Percentiles rank a stretch among this genome's conserved stretches.
Conservation (phyloP, 2,797 vertebrate species). For the Sebastes paucispinis region DNA sequence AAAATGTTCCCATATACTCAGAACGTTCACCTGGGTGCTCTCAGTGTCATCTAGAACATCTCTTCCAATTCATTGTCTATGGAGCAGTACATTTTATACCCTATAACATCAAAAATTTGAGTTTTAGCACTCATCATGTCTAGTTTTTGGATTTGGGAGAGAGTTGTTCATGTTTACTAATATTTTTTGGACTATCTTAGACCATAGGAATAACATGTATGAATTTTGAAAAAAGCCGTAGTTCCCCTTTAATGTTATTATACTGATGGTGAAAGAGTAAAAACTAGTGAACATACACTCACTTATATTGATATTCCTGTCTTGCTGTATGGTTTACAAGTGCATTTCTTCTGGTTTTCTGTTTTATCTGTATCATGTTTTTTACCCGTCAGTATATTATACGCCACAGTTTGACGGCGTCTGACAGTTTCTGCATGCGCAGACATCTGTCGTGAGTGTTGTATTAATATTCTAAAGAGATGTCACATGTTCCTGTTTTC, state of each 20-base stretch:
- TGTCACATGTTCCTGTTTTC: constrained; percentile 80
- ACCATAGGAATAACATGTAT: too few species aligned
- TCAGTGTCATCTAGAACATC: too few species aligned
- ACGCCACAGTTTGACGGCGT: neutral
- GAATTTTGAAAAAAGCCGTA: too few species aligned
- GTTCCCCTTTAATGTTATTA: neutral
- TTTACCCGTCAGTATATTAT: neutral
- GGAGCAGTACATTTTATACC: too few species aligned
- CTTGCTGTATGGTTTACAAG: neutral
- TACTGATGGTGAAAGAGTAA: neutral
- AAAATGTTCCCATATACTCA: too few species aligned
- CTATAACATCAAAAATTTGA: too few species aligned
- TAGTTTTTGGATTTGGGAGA: too few species aligned
- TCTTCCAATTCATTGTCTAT: too few species aligned
- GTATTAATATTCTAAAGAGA: constrained; percentile 67
- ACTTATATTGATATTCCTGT: neutral
- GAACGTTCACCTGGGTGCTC: too few species aligned
- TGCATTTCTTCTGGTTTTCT: neutral
- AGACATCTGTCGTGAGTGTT: constrained; percentile 14
- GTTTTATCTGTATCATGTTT: neutral
- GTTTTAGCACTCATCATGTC: too few species aligned
- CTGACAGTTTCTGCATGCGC: neutral
- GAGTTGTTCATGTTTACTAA: too few species aligned
- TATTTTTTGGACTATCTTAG: too few species aligned
- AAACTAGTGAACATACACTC: neutral